Conservation (phyloP, 2,797 vertebrate genomes). For the Anguilla obscura region DNA sequence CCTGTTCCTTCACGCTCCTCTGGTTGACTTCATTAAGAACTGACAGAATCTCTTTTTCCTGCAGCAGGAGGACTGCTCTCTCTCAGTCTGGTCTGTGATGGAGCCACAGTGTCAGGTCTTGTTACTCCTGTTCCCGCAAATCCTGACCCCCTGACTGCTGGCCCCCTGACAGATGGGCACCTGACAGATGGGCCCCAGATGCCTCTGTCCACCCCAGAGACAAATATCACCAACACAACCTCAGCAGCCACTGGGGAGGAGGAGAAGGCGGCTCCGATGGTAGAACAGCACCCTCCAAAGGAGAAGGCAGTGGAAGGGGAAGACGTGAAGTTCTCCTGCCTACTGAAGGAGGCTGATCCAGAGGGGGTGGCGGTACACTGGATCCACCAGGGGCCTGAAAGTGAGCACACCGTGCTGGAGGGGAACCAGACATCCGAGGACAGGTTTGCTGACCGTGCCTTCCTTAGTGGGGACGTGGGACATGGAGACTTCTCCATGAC, state of each 20-base stretch:
- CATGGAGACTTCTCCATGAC: slow-evolving; percentile 58
- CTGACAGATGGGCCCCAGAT: background rate
- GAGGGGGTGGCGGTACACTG: slow-evolving; percentile 44
- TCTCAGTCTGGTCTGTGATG: slow-evolving; percentile 4
- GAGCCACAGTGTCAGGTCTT: slow-evolving; percentile 7
- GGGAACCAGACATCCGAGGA: slow-evolving; percentile 50
- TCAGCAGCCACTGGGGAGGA: background rate
- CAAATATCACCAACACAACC: background rate
- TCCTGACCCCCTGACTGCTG: background rate
- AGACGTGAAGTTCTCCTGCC: slow-evolving; percentile 59
- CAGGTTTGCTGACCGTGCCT: slow-evolving; percentile 54
- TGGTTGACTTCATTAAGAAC: background rate
- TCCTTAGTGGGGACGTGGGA: slow-evolving; percentile 54
- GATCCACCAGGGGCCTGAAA: slow-evolving; percentile 62
- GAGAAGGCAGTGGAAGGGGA: slow-evolving; percentile 66
- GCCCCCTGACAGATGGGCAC: background rate
- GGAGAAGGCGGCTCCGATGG: slow-evolving; percentile 24
- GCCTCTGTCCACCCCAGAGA: background rate
- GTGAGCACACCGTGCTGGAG: slow-evolving; percentile 47
- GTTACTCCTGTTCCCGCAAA: background rate
- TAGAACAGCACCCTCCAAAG: slow-evolving; percentile 59
- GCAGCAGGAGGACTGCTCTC: slow-evolving; percentile 11
- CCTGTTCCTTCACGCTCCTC: too few species aligned
- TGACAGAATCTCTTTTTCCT: background rate
- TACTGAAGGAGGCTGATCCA: slow-evolving; percentile 32